Evolutionary conservation across 1,140 invertebrate species (phyloP), one percentile per base, ranked within the genome.

Genomic region (Drosophila tropicalis): DNA sequence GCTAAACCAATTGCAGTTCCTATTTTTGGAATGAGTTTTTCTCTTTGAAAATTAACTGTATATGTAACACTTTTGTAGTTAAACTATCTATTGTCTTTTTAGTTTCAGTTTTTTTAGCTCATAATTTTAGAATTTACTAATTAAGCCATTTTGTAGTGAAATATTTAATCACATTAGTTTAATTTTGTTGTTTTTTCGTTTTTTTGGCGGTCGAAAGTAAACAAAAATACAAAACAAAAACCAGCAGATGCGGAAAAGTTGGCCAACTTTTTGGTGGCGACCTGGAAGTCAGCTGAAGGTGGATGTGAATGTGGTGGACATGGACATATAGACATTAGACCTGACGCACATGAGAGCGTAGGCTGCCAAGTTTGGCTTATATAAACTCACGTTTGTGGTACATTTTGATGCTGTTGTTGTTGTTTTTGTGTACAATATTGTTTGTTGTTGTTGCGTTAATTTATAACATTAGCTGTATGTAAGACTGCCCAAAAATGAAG

Each of bases 181-280:
- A 39, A 13, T 39, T 47, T 56, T 10, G 29, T 12, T 29, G 29
- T 12, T 36, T 10, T 25, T 65, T 54, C 6, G n/a, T 56, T 51
- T 51, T 51, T 5, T 22, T 22, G 44, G 9, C 5, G 3, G 44
- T 66, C n/a, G 47, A 32, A 15, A 57, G 55, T 72, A 65, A 81
- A 54, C 47, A 55, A 76, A 82, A 74, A 29, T 6, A 29, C 17
- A 60, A 71, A n/a, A 67, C 62, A 51, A 65, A 60, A 70, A 60
- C 36, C 36, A 60, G 17, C 58, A 79, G 72, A 90, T 90, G 84
- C 84, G 84, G 84, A 87, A 87, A 90, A 87, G 79, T 79, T 72
- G 80, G 67, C 84, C 81, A 86, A 76, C 77, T 41, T n/a, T 41
- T 44, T 47, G 57, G 57, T 65, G 72, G 57, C 77, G 67, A 80